Evolutionary conservation across 2,888 invertebrate genomes (phyloP), one percentile per base, ranked within the genome.

Genomic region (Liopterus haemorrhoidalis): DNA sequence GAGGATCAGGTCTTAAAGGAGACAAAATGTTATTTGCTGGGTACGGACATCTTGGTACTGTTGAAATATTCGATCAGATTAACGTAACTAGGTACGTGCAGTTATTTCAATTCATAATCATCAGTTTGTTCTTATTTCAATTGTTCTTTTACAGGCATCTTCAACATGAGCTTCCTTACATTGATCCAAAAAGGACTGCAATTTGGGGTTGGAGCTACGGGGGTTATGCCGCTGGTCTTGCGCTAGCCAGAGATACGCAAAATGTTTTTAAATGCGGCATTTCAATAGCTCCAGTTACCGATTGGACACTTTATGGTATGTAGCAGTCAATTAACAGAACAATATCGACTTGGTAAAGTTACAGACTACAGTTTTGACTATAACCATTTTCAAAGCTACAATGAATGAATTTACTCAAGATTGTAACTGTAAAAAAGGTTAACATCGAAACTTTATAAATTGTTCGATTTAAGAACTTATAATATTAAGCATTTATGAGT

Each of bases 201-300:
- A 93, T 97, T 59, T 96, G 94, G 94, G 97, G 97, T 41, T 96
- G 95, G 96, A 94, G 94, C 57, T 97, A 96, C 68, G 97, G 97
- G 9, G 97, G 96, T 2, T 96, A 91, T 68, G 88, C 91, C 1
- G 80, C 94, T 1, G 87, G 88, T 3, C 82, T 92, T 72, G 87
- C 85, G 2, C 71, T 96, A 49, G 91, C 90, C 1, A 78, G 77
- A 31, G 92, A 93, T 52, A 69, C 69, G 1, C 72, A 76, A 0
- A 70, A 75, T 32, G 79, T 88, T 19, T 95, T 95, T 73, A 83
- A 87, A 56, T 97, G 97, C 65, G 97, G 92, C 18, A 47, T 48
- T 30, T 37, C 35, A 27, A 28, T 40, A 11, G 37, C 31, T 14
- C 31, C 44, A 22, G 49, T 49, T 4, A 47, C 46, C 22, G 47